Conservation (phyloP, 2,113 vertebrate genomes). For the Hippocampus comes region DNA sequence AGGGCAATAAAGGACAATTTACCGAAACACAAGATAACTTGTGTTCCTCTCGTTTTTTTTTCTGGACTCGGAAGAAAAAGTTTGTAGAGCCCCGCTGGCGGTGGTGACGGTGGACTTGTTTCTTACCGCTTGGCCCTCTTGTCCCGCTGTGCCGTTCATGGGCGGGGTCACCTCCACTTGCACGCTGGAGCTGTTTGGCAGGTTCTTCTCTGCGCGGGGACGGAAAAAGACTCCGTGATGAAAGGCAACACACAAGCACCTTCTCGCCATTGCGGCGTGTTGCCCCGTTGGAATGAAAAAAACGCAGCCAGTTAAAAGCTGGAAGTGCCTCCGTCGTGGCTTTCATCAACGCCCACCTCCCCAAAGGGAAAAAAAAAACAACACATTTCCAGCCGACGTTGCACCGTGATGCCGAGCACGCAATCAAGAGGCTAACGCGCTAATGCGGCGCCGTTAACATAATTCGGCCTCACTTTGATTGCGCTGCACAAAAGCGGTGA, state of each 20-base stretch:
- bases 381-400: background rate
- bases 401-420: background rate
- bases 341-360: background rate
- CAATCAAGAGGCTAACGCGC: slow-evolving; percentile 68
- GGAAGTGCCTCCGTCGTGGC: background rate
- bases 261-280: no score
- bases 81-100: no score
- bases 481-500: slow-evolving; percentile 26
- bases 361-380: background rate
- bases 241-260: background rate
- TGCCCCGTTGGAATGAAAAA: background rate
- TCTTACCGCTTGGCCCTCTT: slow-evolving; percentile 85
- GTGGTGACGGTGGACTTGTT: background rate
- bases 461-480: slow-evolving; percentile 66
- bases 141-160: slow-evolving; percentile 83
- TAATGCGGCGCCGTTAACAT: slow-evolving; percentile 73
- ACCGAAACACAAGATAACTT: background rate
- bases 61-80: no score
- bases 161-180: slow-evolving; percentile 92
- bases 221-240: slow-evolving; percentile 16
- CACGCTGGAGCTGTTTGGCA: slow-evolving; percentile 86
- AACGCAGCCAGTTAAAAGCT: background rate
- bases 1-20: background rate
- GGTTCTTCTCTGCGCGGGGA: slow-evolving; percentile 80
- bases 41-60: no score